Base-by-base conservation (phyloP, 2,888 invertebrate species). In the Busseola fusca region DNA sequence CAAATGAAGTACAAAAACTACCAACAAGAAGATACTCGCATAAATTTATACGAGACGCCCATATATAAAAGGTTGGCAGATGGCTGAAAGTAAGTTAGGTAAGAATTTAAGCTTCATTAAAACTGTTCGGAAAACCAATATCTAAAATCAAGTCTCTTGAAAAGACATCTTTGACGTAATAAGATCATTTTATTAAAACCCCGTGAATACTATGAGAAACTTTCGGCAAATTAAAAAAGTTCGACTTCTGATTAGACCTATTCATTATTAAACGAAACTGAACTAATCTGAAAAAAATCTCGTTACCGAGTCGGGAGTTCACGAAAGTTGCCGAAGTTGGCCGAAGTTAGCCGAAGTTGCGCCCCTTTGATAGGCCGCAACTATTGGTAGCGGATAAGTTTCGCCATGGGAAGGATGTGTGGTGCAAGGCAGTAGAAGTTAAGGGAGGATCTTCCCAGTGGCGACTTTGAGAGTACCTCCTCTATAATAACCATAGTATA, bases 331-430 rank as follows among this genome's bases (percentile, higher is more conserved):
- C 50, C 73, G 80, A 69, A 84, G 83, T 84, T 84, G 45, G 45
- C 59, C 65, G 81, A 81, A 81, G 86, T 84, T 82, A 66, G 45
- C 59, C 65, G 81, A 81, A 81, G 86, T 84, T 82, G 66, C 59
- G 78, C 74, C 78, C 81, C 80, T 86, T 86, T 86, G 79, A 84
- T 88, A 87, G 86, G 87, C 88, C 87, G 87, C 89, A 91, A 91
- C 91, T 92, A 92, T 92, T 90, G 92, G 89, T 84, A 85, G 88
- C 86, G 86, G 86, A 85, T 87, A 90, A 92, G 91, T 93, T 92
- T 90, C 84, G 82, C 78, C 85, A 84, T 84, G 84, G 72, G 64
- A 71, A 74, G 65, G 75, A 74, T 27, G 64, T 78, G 42, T 87
- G 88, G 90, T 80, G 4, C 76, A 89, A 89, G 83, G n/a, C 3